Evolutionary conservation across 1,140 invertebrate genomes (phyloP).

Genomic region (Aradophagus sp.): DNA sequence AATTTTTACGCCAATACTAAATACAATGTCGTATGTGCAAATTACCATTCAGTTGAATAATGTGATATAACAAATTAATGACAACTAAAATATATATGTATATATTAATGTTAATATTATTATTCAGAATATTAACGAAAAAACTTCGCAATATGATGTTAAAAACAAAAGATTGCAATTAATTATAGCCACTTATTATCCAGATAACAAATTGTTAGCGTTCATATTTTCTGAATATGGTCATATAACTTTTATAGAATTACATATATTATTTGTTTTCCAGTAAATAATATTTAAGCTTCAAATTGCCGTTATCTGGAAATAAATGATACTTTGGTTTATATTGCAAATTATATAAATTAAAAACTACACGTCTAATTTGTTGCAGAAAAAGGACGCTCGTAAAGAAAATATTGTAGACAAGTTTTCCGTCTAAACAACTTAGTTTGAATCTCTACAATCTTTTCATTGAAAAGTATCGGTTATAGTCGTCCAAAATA

Average conservation of each 20-base stretch:
- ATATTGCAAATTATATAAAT: conserved; percentile 18
- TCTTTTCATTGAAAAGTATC: no score
- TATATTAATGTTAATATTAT: no score
- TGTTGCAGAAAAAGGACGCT: no score
- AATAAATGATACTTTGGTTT: conserved; percentile 16
- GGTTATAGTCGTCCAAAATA: no score
- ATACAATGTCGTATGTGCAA: conserved; percentile 14
- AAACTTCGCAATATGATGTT: conserved; percentile 4
- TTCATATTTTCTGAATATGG: no score
- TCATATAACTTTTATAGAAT: no score
- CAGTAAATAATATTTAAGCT: background rate
- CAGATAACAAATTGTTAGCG: conserved; percentile 2
- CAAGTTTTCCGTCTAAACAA: no score
- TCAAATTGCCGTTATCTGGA: background rate
- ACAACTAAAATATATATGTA: conserved; percentile 9
- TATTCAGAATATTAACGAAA: conserved; percentile 16
- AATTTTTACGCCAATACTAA: conserved; percentile 28
- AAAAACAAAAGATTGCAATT: background rate
- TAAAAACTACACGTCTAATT: no score
- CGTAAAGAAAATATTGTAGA: no score
- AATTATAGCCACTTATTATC: conserved; percentile 5
- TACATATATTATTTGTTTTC: no score
- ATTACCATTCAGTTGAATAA: conserved; percentile 5
- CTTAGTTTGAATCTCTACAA: no score
- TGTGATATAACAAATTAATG: conserved; percentile 8